Conservation (phyloP, 2,888 invertebrate genomes). For the Hirtodrosophila alboralis region DNA sequence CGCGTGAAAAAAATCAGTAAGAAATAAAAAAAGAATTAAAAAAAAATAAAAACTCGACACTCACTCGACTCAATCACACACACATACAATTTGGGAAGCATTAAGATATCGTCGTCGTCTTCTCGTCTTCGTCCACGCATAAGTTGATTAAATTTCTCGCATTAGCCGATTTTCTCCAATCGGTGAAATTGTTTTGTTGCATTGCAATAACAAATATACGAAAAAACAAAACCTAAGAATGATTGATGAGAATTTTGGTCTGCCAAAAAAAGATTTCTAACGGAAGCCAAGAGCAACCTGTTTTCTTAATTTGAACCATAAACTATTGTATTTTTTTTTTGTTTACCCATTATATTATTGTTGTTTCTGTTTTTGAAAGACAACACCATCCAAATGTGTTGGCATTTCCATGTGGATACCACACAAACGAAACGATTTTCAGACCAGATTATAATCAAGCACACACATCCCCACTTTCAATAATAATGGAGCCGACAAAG, state of each 20-base stretch:
- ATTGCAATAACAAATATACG: conserved; percentile 9
- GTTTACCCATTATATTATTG: background rate
- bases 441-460: conserved; percentile 65
- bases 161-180: conserved; percentile 72
- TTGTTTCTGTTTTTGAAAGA: too few relatives aligned
- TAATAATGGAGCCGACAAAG: conserved; percentile 62
- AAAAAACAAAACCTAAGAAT: conserved; percentile 50
- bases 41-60: conserved; percentile 54
- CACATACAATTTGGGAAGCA: conserved; percentile 50
- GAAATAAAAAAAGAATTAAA: conserved; percentile 42
- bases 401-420: conserved; percentile 31
- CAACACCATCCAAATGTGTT: conserved; percentile 10
- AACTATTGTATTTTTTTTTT: conserved; percentile 29
- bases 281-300: conserved; percentile 50
- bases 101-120: conserved; percentile 63
- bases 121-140: conserved; percentile 49
- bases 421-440: conserved; percentile 20
- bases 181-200: conserved; percentile 64
- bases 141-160: conserved; percentile 79
- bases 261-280: conserved; percentile 59
- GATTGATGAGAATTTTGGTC: conserved; percentile 72
- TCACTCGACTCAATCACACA: conserved; percentile 21
- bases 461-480: conserved; percentile 71
- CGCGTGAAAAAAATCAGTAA: conserved; percentile 45
- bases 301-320: conserved; percentile 30